Evolutionary conservation across 2,888 invertebrate species (phyloP).

Genomic region (Apamea sordens): DNA sequence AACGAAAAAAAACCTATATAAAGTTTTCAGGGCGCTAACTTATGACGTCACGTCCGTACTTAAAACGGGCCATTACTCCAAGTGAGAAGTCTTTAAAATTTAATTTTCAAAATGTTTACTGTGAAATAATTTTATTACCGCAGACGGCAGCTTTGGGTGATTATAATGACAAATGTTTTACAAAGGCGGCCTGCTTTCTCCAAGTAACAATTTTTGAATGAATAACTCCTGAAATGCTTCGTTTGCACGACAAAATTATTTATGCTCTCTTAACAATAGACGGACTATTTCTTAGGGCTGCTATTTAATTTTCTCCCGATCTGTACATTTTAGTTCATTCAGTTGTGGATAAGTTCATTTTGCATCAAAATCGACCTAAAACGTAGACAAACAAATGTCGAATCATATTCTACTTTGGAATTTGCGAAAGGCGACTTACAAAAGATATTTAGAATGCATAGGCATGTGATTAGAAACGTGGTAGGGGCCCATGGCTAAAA

Average conservation of each 20-base stretch:
- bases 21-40: slow-evolving; percentile 61
- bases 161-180: slow-evolving; percentile 79
- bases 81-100: slow-evolving; percentile 78
- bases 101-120: slow-evolving; percentile 83
- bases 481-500: too few relatives aligned
- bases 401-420: not conserved
- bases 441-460: not conserved
- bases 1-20: slow-evolving; percentile 26
- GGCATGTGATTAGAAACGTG: not conserved
- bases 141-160: slow-evolving; percentile 77
- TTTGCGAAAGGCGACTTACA: not conserved
- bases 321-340: not conserved
- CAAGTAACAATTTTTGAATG: slow-evolving; percentile 69
- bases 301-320: slow-evolving; percentile 20
- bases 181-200: slow-evolving; percentile 68
- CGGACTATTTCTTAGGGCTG: slow-evolving; percentile 43
- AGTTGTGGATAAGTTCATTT: not conserved
- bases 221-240: slow-evolving; percentile 67
- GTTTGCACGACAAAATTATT: slow-evolving; percentile 64
- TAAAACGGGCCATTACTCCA: slow-evolving; percentile 71
- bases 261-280: slow-evolving; percentile 57
- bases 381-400: not conserved
- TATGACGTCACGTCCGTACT: slow-evolving; percentile 67
- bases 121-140: slow-evolving; percentile 82
- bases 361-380: not conserved